phyloP scores from a whole-genome alignment of 2,888 invertebrate species.

The Synanthedon vespiformis region DNA sequence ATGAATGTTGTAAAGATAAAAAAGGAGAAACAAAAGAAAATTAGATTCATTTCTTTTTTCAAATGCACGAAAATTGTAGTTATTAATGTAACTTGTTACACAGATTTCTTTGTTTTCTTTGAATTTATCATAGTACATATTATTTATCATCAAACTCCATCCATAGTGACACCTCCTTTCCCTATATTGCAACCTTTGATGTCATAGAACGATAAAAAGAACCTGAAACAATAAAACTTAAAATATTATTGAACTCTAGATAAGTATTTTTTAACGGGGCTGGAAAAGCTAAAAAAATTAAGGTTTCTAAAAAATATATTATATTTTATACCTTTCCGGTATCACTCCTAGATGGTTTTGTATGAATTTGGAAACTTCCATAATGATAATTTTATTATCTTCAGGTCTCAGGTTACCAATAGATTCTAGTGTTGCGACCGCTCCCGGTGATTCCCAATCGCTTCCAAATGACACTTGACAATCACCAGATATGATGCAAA shows the following conservation, averaged over 20 bases:
- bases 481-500: conserved; percentile 23
- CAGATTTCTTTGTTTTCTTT: too few relatives aligned
- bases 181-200: conserved; percentile 23
- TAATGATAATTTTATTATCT: conserved; percentile 29
- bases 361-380: conserved; percentile 29
- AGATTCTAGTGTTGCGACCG: conserved; percentile 30
- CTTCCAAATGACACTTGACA: conserved; percentile 19
- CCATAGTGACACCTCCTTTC: conserved; percentile 17
- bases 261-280: neutral
- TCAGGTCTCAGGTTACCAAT: conserved; percentile 28
- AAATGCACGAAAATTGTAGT: too few relatives aligned
- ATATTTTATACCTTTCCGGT: conserved; percentile 24
- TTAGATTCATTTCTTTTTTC: too few relatives aligned
- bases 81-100: too few relatives aligned
- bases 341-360: conserved; percentile 34
- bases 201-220: conserved; percentile 44
- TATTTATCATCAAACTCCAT: neutral
- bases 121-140: too few relatives aligned
- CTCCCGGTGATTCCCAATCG: conserved; percentile 13
- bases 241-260: too few relatives aligned
- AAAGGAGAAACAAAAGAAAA: too few relatives aligned
- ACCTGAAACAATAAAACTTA: conserved; percentile 41
- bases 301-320: too few relatives aligned
- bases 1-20: too few relatives aligned
- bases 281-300: neutral